These are phyloP conservation scores for Salvator merianae DNA, from an alignment of 2,113 vertebrate species.

Conservation along the genomic window DNA sequence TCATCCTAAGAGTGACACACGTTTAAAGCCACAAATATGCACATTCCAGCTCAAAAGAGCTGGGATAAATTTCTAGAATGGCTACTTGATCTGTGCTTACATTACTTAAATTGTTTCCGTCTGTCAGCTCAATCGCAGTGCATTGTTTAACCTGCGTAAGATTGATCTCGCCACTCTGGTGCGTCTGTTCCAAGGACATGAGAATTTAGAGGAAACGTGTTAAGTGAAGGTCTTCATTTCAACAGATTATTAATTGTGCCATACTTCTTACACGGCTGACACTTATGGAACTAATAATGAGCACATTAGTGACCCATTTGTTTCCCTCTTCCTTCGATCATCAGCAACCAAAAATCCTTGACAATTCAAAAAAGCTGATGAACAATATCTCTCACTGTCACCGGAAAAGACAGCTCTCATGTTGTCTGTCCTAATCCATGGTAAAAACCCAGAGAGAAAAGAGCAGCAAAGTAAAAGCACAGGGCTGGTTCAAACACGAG, in stretches of 20 bases:
- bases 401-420: background rate
- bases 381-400: conserved; percentile 12
- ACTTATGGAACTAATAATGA: background rate
- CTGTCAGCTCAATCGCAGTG: background rate
- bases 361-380: background rate
- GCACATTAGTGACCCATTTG: background rate
- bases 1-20: background rate
- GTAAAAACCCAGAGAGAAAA: no score
- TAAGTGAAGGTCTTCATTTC: background rate
- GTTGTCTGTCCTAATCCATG: no score
- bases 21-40: background rate
- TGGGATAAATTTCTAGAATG: background rate
- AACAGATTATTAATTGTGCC: background rate
- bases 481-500: no score
- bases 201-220: background rate
- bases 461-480: no score
- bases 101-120: background rate
- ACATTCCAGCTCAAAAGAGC: background rate
- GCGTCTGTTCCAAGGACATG: background rate
- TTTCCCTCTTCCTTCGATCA: background rate
- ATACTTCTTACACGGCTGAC: background rate
- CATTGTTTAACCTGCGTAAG: background rate
- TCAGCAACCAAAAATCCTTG: background rate
- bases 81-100: background rate
- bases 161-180: background rate